These are phyloP conservation scores for Leptopilina drosophilae DNA, from an alignment of 2,888 invertebrate species.

Conservation along the genomic window DNA sequence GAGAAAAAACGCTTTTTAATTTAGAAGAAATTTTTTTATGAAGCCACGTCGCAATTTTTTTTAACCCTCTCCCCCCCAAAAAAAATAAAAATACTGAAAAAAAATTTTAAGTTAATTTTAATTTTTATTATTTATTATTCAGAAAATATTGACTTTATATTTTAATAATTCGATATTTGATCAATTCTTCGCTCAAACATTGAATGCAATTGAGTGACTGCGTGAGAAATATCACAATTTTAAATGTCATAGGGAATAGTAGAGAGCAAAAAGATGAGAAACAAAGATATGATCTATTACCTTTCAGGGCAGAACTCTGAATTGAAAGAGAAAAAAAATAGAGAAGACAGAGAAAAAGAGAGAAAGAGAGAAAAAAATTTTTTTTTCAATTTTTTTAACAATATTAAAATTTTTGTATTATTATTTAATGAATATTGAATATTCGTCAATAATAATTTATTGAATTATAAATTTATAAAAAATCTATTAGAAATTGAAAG, in stretches of 20 bases:
- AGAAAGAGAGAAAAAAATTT: not conserved
- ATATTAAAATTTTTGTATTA: no score
- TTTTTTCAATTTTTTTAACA: not conserved
- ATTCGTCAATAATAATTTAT: no score
- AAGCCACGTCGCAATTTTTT: constrained; percentile 48
- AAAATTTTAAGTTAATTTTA: not conserved
- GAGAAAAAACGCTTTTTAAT: not conserved
- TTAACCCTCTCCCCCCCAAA: no score
- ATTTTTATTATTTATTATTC: not conserved
- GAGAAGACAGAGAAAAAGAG: not conserved
- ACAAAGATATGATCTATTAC: constrained; percentile 30
- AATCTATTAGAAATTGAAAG: no score
- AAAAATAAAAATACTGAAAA: not conserved
- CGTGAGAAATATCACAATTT: constrained; percentile 35
- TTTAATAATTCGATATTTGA: constrained; percentile 24
- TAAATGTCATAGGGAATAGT: constrained; percentile 31
- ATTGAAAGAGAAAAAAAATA: not conserved
- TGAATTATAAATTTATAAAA: no score
- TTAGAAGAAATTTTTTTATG: constrained; percentile 34
- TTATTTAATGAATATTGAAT: no score
- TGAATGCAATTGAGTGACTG: constrained; percentile 32
- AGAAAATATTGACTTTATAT: not conserved
- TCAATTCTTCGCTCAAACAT: constrained; percentile 28
- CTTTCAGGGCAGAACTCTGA: constrained; percentile 15
- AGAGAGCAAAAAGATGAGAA: constrained; percentile 30